Conservation (phyloP, 2,888 invertebrate genomes). For the Cheilosia scutellata region DNA sequence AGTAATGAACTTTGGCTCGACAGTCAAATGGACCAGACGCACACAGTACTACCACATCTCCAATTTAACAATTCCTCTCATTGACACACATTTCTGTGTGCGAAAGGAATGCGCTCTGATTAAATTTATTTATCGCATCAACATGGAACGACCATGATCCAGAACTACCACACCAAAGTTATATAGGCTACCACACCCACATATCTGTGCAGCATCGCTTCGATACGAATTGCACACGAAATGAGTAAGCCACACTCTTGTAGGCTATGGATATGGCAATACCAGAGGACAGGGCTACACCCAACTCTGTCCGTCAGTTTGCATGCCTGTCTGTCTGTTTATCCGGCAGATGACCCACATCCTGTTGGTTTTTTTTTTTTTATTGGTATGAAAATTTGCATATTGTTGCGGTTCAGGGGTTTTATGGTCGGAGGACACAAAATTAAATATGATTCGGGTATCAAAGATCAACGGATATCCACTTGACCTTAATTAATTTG, state of each 20-base stretch:
- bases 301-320: slow-evolving; percentile 24
- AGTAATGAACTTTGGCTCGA: slow-evolving; percentile 30
- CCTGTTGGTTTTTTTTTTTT: neutral
- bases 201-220: neutral
- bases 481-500: slow-evolving; percentile 55
- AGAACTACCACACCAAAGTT: slow-evolving; percentile 21
- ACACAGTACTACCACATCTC: neutral
- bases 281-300: neutral
- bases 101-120: slow-evolving; percentile 1
- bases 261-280: neutral
- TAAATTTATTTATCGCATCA: slow-evolving; percentile 39
- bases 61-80: slow-evolving; percentile 14
- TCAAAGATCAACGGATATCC: slow-evolving; percentile 30
- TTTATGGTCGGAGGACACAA: slow-evolving; percentile 22
- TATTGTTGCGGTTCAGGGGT: slow-evolving; percentile 27
- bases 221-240: slow-evolving; percentile 10
- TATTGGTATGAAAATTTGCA: slow-evolving; percentile 15
- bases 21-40: slow-evolving; percentile 5
- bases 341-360: slow-evolving; percentile 47
- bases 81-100: slow-evolving; percentile 3
- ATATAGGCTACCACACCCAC: neutral
- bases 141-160: slow-evolving; percentile 5
- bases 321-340: slow-evolving; percentile 29
- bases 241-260: neutral
- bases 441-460: slow-evolving; percentile 17